Evolutionary conservation across 2,797 vertebrate species (phyloP), one percentile per base, ranked within the genome.

Genomic region (Sardinella longiceps): DNA sequence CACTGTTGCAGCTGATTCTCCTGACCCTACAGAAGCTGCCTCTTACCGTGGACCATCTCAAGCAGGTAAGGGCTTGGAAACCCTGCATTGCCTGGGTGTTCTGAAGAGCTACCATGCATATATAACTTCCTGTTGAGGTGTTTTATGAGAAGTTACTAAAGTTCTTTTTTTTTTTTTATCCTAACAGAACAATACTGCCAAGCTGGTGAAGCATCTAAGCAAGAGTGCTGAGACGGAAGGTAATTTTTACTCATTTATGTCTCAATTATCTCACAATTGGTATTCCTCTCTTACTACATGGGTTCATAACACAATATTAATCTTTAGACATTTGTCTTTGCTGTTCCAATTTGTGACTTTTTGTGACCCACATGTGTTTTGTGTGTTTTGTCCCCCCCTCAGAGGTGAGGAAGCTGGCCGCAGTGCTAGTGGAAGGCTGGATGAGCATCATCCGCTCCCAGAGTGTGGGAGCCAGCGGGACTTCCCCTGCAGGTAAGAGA

Each of bases 391-490:
- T 84, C 85, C 70, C 51, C 81, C 28, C 83, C 2, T 3, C 85
- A 99, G 98, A 98, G 1, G 91, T 99, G 85, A 95, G 97, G 85
- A 97, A 97, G 89, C 86, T 98, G 83, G 97, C 98, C 0, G 94
- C 95, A 0, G 95, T 98, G 85, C 93, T 99, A 0, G 98, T 99
- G n/a, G 96, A 97, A 0, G 97, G 97, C 84, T 99, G 98, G 98
- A 99, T 99, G 98, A 96, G 95, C 0, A 97, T 97, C 0, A 99
- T 99, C 86, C 97, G 97, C 15, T 98, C 98, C 48, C 98, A 99
- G 90, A 99, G 97, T 2, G 89, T 95, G 0, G 93, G 96, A 0
- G 92, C 95, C 87, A 95, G 94, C 3, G 58, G 83, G 15, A 90
- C 25, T 45, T 93, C 93, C 6, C 93, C 95, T 70, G 91, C 93